A percentile compares a stretch with the other conserved stretches of the same genome.
Conservation (phyloP, 2,888 invertebrate genomes). For the Opisthograptis luteolata region DNA sequence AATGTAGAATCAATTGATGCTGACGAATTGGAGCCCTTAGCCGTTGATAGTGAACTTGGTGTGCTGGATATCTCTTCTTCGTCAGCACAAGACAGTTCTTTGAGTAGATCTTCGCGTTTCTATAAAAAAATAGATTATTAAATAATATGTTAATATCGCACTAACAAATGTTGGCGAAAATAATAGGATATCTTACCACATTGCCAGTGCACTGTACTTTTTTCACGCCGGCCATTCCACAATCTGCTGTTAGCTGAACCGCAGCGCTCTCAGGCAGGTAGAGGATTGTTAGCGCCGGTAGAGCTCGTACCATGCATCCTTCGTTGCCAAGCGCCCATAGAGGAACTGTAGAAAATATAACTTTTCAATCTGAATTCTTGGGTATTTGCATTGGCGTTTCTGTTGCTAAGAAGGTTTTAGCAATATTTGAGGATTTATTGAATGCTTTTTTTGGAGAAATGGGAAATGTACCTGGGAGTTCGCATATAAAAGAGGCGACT, state of each 20-base stretch:
- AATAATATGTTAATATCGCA: too few relatives aligned
- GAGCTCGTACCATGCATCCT: slow-evolving; percentile 88
- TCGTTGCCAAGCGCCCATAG: slow-evolving; percentile 88
- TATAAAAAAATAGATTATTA: slow-evolving; percentile 49
- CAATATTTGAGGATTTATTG: too few relatives aligned
- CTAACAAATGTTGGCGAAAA: not conserved
- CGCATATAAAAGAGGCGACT: slow-evolving; percentile 91
- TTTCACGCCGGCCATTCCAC: slow-evolving; percentile 89
- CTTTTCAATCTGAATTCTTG: too few relatives aligned
- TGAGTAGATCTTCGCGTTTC: slow-evolving; percentile 86
- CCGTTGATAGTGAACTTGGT: slow-evolving; percentile 44
- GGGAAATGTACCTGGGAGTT: slow-evolving; percentile 87
- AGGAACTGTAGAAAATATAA: slow-evolving; percentile 83
- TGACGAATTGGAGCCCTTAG: slow-evolving; percentile 51
- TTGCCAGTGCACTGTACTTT: slow-evolving; percentile 90
- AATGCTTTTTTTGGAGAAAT: too few relatives aligned
- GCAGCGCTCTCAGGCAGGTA: slow-evolving; percentile 91
- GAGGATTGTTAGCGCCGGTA: slow-evolving; percentile 89
- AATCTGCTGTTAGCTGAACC: slow-evolving; percentile 89
- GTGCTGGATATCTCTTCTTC: slow-evolving; percentile 70
- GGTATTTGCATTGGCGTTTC: too few relatives aligned
- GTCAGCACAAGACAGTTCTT: slow-evolving; percentile 84
- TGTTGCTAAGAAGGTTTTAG: too few relatives aligned
- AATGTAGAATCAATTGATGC: slow-evolving; percentile 50
- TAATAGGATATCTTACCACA: slow-evolving; percentile 80